A percentile compares a stretch with the other conserved stretches of the same genome.
Evolutionary conservation across 2,113 vertebrate species (phyloP).

Genomic region (Daubentonia madagascariensis): DNA sequence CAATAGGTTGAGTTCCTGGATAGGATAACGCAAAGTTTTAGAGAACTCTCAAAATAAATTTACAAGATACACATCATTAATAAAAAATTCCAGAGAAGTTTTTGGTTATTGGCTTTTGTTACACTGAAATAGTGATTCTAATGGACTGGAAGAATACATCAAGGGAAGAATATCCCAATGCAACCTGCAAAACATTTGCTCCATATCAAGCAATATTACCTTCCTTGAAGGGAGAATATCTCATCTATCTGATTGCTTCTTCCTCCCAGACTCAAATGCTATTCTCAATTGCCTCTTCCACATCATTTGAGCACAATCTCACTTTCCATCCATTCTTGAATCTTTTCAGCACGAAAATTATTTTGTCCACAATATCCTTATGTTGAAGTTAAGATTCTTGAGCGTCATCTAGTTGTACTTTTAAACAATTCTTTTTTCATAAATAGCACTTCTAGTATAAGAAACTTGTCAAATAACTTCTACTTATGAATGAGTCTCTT

Average conservation of each 20-base stretch:
- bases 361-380: neutral
- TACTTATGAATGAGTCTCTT: neutral
- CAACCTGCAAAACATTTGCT: neutral
- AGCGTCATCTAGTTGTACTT: neutral
- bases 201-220: neutral
- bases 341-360: neutral
- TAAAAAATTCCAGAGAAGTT: neutral
- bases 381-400: neutral
- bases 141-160: neutral
- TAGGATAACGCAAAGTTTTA: neutral
- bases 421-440: neutral
- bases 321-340: neutral
- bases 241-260: neutral
- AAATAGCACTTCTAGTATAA: neutral
- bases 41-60: neutral
- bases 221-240: neutral
- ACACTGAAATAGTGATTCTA: neutral
- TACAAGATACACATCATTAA: neutral
- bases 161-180: neutral
- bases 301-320: neutral
- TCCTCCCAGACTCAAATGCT: neutral
- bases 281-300: neutral
- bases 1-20: neutral
- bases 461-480: neutral
- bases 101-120: neutral